These are phyloP conservation scores for Pyrocoelia pectoralis DNA, from an alignment of 2,888 invertebrate species.

Conservation along the genomic window DNA sequence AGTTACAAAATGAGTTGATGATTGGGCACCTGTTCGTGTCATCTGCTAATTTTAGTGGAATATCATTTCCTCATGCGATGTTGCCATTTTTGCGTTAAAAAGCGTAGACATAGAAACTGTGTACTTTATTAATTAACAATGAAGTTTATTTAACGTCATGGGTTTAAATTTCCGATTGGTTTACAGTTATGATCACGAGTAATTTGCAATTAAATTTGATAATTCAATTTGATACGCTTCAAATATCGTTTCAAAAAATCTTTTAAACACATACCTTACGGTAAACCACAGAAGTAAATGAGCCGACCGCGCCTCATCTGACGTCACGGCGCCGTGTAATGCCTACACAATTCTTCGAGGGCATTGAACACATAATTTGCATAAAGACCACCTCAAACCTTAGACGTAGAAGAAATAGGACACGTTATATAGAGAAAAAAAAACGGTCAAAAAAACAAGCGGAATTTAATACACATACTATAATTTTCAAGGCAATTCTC, in stretches of 20 bases:
- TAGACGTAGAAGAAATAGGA: slow-evolving; percentile 15
- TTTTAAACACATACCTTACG: slow-evolving; percentile 27
- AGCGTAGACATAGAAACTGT: not conserved
- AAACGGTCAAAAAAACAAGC: slow-evolving; percentile 10
- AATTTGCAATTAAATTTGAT: not conserved
- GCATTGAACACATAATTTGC: slow-evolving; percentile 31
- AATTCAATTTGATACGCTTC: slow-evolving; percentile 7
- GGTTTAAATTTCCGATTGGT: too few relatives aligned
- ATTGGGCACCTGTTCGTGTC: too few relatives aligned
- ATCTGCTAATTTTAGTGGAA: too few relatives aligned
- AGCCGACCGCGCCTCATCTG: slow-evolving; percentile 31
- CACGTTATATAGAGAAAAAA: too few relatives aligned
- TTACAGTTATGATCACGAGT: too few relatives aligned
- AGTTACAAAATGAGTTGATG: too few relatives aligned
- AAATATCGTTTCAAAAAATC: too few relatives aligned
- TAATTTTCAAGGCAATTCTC: slow-evolving; percentile 31
- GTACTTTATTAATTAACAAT: too few relatives aligned
- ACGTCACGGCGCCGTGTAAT: slow-evolving; percentile 34
- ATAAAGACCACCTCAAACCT: slow-evolving; percentile 15
- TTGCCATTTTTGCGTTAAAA: not conserved
- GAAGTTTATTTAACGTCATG: too few relatives aligned
- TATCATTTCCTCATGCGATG: not conserved
- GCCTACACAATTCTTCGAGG: slow-evolving; percentile 33
- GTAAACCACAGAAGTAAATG: slow-evolving; percentile 30
- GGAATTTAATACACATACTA: slow-evolving; percentile 15